Percentiles rank a stretch among this genome's conserved stretches.
Evolutionary conservation across 2,797 vertebrate species (phyloP).

Genomic region (Sphenopsis melanotis): DNA sequence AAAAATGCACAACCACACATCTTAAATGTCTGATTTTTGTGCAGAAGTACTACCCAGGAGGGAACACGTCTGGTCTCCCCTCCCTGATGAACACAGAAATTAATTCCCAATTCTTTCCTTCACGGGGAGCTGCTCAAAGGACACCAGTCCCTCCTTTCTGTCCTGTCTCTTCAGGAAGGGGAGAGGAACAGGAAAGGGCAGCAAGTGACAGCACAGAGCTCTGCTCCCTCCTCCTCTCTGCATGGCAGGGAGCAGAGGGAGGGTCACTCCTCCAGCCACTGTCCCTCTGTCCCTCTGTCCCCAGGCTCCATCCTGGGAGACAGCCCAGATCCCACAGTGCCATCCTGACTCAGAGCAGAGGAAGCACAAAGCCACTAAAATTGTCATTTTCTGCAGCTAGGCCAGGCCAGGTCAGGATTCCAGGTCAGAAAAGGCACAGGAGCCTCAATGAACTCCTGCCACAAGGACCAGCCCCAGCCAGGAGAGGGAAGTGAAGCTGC

Average conservation of each 20-base stretch:
- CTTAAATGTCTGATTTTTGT: background rate
- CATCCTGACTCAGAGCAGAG: fast-evolving
- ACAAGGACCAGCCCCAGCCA: fast-evolving
- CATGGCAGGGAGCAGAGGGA: background rate
- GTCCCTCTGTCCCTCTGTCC: background rate
- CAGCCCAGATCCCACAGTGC: fast-evolving
- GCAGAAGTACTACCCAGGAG: background rate
- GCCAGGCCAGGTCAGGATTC: fast-evolving
- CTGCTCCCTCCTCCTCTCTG: background rate
- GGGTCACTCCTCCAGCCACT: background rate
- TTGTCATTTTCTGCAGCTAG: background rate
- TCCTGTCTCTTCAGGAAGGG: background rate
- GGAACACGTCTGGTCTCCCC: fast-evolving
- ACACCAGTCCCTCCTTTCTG: background rate
- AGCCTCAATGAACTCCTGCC: fast-evolving
- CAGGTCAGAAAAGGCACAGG: background rate
- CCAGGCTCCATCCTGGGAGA: fast-evolving
- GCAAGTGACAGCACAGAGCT: background rate
- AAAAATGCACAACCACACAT: background rate
- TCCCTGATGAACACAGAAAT: background rate
- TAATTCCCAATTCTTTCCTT: background rate
- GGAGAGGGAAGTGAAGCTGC: background rate
- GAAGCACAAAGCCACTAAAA: background rate
- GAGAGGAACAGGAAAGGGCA: background rate
- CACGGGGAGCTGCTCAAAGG: background rate